These are phyloP conservation scores for Amphimallon solstitiale DNA, from an alignment of 2,888 invertebrate genomes.

Conservation along the genomic window DNA sequence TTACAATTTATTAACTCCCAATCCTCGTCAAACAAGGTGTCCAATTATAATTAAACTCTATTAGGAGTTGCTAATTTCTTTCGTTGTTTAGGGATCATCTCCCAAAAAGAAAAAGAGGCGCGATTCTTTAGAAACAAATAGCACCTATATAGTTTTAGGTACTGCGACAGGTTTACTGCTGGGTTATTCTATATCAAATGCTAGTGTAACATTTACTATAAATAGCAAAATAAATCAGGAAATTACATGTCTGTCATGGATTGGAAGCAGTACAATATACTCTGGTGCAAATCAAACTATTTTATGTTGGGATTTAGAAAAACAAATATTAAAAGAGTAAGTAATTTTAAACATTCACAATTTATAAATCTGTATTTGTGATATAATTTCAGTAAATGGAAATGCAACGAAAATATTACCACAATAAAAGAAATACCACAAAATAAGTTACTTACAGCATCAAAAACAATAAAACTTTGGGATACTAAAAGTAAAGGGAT, in stretches of 20 bases:
- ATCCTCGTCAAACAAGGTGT: constrained; percentile 14
- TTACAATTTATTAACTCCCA: constrained; percentile 75
- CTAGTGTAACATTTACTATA: constrained; percentile 70
- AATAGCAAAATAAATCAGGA: constrained; percentile 60
- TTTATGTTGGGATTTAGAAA: constrained; percentile 68
- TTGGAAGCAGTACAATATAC: constrained; percentile 65
- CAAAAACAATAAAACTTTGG: constrained; percentile 71
- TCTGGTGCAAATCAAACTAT: constrained; percentile 68
- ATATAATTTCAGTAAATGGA: constrained; percentile 70
- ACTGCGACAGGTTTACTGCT: constrained; percentile 77
- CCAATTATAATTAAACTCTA: background rate
- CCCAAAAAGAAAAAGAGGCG: constrained; percentile 66
- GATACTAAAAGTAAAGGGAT: constrained; percentile 69
- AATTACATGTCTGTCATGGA: constrained; percentile 69
- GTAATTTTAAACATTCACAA: constrained; percentile 5
- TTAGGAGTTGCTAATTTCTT: background rate
- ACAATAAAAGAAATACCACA: constrained; percentile 71
- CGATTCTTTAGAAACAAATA: constrained; percentile 58
- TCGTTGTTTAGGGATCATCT: constrained; percentile 57
- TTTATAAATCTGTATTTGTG: constrained; percentile 19
- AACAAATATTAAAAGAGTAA: constrained; percentile 65
- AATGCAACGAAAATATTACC: constrained; percentile 69
- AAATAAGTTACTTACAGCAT: constrained; percentile 59
- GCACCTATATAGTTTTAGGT: constrained; percentile 75
- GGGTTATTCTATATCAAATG: constrained; percentile 76